Base-by-base conservation (phyloP, 2,113 vertebrate genomes). In the Neogobius melanostomus region DNA sequence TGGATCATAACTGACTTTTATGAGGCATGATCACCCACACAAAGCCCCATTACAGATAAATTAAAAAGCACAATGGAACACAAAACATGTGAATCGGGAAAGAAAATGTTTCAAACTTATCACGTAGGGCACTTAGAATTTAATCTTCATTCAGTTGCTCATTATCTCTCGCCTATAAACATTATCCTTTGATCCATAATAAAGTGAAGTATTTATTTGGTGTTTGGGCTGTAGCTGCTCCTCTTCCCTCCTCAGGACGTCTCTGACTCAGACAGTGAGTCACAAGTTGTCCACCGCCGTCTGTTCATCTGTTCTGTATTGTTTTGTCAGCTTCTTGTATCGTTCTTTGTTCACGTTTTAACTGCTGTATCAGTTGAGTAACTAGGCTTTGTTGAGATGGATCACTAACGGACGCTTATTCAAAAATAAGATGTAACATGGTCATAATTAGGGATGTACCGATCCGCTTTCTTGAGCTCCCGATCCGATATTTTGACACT, bases 191-290 rank as follows among this genome's bases (percentile, higher is more conserved):
- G 7, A 43, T 8, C 42, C 54, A 5, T 36, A 12, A 14, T 50
- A 15, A 50, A 36, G 28, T 11, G 7, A 57, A 57, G 54, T 44
- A n/a, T 5, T 1, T 14, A n/a, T 21, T 50, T 50, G 42, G 4
- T n/a, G 6, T 59, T 42, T 36, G 17, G 54, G 9, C 57, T 63
- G 61, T 63, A 47, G 61, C 61, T 16, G 28, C 28, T 56, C 53
- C 17, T 63, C 16, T 63, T 45, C 43, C 42, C 44, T 16, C n/a
- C 21, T 48, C 8, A 48, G 8, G 14, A 16, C 44, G 46, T 10
- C 15, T n/a, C 44, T 47, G 45, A 64, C 62, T 64, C 62, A 64
- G n/a, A 64, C 62, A 12, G 16, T 64, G 44, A 47, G 62, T 64
- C 46, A 64, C 44, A 48, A 47, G 62, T 56, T 6, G 11, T 56